Conservation (phyloP, 2,888 invertebrate species). For the Gryllus longicercus region DNA sequence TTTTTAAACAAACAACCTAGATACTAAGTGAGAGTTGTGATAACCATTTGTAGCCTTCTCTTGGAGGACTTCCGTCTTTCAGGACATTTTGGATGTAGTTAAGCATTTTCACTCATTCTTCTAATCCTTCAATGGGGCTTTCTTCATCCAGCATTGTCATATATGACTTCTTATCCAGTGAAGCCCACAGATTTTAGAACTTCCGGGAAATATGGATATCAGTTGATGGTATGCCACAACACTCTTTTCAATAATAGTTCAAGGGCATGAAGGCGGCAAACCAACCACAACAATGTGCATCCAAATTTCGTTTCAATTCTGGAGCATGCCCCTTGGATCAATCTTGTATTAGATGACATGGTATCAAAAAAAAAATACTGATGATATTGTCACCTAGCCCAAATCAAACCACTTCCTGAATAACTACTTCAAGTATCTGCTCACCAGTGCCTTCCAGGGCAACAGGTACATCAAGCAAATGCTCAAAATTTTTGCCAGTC, state of each 20-base stretch:
- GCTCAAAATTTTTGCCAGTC: too few relatives aligned
- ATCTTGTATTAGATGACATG: not conserved
- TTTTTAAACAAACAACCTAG: constrained; percentile 27
- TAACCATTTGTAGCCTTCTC: constrained; percentile 27
- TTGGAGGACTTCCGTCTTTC: constrained; percentile 11
- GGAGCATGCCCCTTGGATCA: too few relatives aligned
- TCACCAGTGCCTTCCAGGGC: too few relatives aligned
- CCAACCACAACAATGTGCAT: constrained; percentile 26
- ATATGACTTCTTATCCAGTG: constrained; percentile 21
- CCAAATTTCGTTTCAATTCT: not conserved
- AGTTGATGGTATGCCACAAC: constrained; percentile 26
- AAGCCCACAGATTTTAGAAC: constrained; percentile 18
- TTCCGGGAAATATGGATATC: constrained; percentile 22
- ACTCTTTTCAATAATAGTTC: constrained; percentile 21
- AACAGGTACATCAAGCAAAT: too few relatives aligned
- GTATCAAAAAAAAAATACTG: too few relatives aligned
- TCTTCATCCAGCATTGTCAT: constrained; percentile 24
- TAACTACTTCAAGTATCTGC: too few relatives aligned
- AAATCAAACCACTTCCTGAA: too few relatives aligned
- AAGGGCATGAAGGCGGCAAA: constrained; percentile 18
- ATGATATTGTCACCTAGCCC: too few relatives aligned
- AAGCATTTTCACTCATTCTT: constrained; percentile 1
- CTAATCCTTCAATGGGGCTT: not conserved
- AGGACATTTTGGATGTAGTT: constrained; percentile 22
- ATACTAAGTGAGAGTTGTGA: constrained; percentile 23